Conservation (phyloP, 1,140 invertebrate genomes). For the Dreissena polymorpha region DNA sequence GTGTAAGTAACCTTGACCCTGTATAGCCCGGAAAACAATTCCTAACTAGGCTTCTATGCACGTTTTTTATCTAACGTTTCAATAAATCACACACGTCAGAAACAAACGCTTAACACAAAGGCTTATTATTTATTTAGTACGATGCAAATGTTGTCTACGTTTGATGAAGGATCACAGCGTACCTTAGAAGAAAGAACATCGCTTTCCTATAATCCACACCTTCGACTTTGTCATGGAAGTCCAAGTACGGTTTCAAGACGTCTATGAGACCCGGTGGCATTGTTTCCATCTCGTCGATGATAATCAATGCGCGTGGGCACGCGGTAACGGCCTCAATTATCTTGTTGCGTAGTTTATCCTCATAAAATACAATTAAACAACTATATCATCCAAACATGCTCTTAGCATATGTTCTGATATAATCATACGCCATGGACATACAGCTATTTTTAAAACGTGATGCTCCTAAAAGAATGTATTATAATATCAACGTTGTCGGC, state of each 20-base stretch:
- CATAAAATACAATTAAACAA: constrained; percentile 60
- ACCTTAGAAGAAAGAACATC: constrained; percentile 92
- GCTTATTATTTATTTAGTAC: no score
- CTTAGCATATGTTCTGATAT: not conserved
- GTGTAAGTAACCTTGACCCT: no score
- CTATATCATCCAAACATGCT: not conserved
- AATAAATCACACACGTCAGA: no score
- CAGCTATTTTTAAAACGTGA: no score
- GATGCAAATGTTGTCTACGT: no score
- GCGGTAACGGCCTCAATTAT: constrained; percentile 83
- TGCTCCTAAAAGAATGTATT: no score
- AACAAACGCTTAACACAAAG: no score
- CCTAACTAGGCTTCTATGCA: no score
- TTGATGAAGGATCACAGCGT: constrained; percentile 15
- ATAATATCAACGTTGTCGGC: no score
- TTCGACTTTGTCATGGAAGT: constrained; percentile 86
- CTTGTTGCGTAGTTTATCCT: constrained; percentile 83
- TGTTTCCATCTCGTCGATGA: constrained; percentile 99
- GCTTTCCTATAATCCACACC: constrained; percentile 83
- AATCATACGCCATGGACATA: no score
- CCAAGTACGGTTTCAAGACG: constrained; percentile 92
- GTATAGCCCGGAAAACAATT: no score
- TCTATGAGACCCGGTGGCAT: constrained; percentile 94
- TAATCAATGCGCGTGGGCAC: constrained; percentile 91
- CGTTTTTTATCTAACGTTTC: no score